phyloP scores from a whole-genome alignment of 2,888 invertebrate genomes.

The Drosophila melanosoma region DNA sequence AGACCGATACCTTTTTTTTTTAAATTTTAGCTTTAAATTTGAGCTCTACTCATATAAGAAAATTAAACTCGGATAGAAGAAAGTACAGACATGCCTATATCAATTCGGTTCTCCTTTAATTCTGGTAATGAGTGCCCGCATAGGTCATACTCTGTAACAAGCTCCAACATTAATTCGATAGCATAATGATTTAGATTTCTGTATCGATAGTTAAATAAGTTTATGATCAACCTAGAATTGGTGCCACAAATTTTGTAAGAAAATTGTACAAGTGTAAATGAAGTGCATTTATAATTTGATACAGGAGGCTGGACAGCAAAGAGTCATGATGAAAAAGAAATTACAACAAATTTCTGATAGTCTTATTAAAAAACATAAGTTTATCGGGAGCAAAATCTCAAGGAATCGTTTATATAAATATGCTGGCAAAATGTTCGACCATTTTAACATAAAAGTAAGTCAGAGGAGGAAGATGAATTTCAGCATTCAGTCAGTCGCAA shows the following conservation, averaged over 20 bases:
- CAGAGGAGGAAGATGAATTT: constrained; percentile 15
- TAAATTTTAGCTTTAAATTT: no score
- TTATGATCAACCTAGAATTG: neutral
- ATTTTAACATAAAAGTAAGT: constrained; percentile 56
- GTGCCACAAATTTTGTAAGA: neutral
- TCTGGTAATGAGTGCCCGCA: neutral
- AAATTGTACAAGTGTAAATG: constrained; percentile 1
- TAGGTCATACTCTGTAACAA: neutral
- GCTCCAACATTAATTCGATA: neutral
- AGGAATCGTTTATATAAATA: constrained; percentile 1
- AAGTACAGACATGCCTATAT: neutral
- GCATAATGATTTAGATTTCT: neutral
- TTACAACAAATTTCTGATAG: neutral
- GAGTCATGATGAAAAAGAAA: neutral
- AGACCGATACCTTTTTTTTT: no score
- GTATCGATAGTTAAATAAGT: neutral
- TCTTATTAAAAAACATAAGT: neutral
- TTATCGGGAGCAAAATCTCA: neutral
- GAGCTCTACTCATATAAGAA: neutral
- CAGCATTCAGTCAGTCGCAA: constrained; percentile 60
- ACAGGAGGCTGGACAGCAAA: constrained; percentile 1
- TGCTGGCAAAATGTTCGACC: constrained; percentile 22
- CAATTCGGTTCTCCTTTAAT: neutral
- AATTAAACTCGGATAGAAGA: neutral
- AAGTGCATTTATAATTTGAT: constrained; percentile 50